phyloP scores from a whole-genome alignment of 2,113 vertebrate species.

The Cynocephalus volans region DNA sequence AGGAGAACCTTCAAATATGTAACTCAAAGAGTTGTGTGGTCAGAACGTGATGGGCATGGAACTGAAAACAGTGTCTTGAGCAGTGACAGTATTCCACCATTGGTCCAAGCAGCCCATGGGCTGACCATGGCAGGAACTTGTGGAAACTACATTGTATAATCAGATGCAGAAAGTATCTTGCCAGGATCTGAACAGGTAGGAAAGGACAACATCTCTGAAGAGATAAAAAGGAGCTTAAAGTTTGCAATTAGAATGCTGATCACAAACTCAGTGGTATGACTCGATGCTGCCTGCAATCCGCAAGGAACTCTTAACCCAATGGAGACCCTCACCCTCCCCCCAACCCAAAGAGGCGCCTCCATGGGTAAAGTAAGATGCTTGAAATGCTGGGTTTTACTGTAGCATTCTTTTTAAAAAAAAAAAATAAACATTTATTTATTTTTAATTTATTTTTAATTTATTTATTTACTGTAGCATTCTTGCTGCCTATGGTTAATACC shows the following conservation, averaged over 20 bases:
- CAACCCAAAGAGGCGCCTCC: background rate
- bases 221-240: background rate
- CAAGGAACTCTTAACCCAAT: background rate
- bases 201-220: background rate
- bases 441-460: too few relatives aligned
- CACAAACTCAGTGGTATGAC: background rate
- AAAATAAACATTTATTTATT: too few relatives aligned
- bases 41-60: background rate
- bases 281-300: background rate
- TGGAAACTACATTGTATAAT: background rate
- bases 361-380: background rate
- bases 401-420: background rate
- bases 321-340: background rate
- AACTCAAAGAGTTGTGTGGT: background rate
- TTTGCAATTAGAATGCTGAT: background rate
- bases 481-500: background rate
- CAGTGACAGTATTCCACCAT: background rate
- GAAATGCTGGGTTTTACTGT: background rate
- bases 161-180: background rate
- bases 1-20: background rate
- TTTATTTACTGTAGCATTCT: background rate
- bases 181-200: background rate
- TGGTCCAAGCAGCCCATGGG: background rate
- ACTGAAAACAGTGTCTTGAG: background rate
- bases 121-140: background rate